These are phyloP conservation scores for Noturus placidus DNA, from an alignment of 2,113 vertebrate species.

Conservation along the genomic window DNA sequence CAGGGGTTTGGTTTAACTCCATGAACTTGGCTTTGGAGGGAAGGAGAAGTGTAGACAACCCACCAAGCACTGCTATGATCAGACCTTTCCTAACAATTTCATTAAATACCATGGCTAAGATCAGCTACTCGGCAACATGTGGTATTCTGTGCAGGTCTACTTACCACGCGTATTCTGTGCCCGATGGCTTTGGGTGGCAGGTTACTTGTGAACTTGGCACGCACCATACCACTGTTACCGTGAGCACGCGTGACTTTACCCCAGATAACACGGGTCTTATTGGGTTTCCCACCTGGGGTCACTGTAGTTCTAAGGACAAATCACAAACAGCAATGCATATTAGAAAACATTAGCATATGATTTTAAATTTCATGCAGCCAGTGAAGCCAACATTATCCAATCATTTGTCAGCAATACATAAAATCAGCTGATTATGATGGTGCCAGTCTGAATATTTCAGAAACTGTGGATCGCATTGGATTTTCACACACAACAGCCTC, in stretches of 20 bases:
- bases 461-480: not conserved
- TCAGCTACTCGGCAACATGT: not conserved
- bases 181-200: conserved; percentile 96
- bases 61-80: not conserved
- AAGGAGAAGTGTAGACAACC: not conserved
- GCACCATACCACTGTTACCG: conserved; percentile 96
- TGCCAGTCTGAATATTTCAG: not conserved
- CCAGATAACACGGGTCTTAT: conserved; percentile 98
- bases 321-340: not conserved
- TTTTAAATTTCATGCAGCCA: not conserved
- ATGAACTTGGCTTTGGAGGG: not conserved
- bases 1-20: not conserved
- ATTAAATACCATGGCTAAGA: too few relatives aligned
- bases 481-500: not conserved
- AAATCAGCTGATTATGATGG: too few relatives aligned
- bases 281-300: conserved; percentile 93
- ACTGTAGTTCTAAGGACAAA: conserved; percentile 82
- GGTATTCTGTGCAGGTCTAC: conserved; percentile 48
- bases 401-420: not conserved
- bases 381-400: not conserved
- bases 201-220: conserved; percentile 95
- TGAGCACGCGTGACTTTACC: conserved; percentile 94
- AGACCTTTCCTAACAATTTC: not conserved
- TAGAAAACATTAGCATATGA: not conserved
- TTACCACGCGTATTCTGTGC: conserved; percentile 94